Evolutionary conservation across 64 coral and sea anemone species (phyloP).

Genomic region (Dendronephthya gigantea): DNA sequence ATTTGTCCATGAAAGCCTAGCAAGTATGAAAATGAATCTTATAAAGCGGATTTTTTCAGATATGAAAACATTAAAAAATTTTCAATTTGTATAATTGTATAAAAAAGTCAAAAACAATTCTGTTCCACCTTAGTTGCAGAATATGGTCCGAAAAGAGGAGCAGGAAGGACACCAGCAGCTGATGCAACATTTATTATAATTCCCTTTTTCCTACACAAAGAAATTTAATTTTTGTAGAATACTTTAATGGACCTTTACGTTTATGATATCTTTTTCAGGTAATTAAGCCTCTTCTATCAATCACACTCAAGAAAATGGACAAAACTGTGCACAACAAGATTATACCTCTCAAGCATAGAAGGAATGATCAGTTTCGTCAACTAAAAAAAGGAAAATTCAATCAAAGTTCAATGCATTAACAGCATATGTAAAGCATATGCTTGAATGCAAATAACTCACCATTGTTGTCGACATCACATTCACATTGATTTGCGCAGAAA

Average conservation of each 20-base stretch:
- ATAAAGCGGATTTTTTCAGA: no score
- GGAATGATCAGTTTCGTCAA: not conserved
- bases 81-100: no score
- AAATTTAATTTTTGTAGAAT: not conserved
- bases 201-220: slow-evolving; percentile 50
- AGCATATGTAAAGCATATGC: no score
- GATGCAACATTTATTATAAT: slow-evolving; percentile 73
- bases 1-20: slow-evolving; percentile 59
- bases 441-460: no score
- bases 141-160: slow-evolving; percentile 63
- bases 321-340: not conserved
- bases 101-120: not conserved
- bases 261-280: slow-evolving; percentile 53
- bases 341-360: not conserved
- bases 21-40: no score
- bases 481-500: not conserved
- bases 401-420: no score
- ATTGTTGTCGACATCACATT: not conserved
- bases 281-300: no score
- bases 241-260: slow-evolving; percentile 42
- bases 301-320: not conserved
- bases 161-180: slow-evolving; percentile 45
- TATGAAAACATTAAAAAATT: no score
- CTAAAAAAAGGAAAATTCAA: not conserved
- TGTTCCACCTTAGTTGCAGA: slow-evolving; percentile 54